Evolutionary conservation across 2,113 vertebrate genomes (phyloP).

Genomic region (Hemiprocne comata): DNA sequence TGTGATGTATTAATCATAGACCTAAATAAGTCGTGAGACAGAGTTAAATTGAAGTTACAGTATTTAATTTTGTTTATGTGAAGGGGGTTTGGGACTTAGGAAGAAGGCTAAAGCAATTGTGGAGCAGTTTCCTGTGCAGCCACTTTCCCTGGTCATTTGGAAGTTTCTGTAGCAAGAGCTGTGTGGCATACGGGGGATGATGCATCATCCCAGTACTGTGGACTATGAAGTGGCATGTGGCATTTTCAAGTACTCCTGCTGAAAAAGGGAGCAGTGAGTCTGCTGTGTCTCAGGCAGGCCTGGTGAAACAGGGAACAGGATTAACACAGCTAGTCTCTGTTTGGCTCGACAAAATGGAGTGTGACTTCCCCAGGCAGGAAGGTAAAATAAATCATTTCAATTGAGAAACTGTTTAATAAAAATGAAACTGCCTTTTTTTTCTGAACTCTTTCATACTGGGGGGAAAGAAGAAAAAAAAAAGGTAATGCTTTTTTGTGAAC

Average conservation of each 20-base stretch:
- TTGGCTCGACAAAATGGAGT: background rate
- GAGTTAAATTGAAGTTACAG: background rate
- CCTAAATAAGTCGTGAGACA: background rate
- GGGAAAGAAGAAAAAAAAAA: background rate
- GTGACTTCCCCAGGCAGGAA: background rate
- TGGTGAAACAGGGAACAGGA: background rate
- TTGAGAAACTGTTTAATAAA: slow-evolving; percentile 32
- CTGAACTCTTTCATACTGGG: background rate
- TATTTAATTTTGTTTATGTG: background rate
- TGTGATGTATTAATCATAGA: background rate
- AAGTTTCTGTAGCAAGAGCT: background rate
- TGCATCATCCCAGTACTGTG: background rate
- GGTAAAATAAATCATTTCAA: background rate
- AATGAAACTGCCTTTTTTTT: slow-evolving; percentile 2
- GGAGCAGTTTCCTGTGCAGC: background rate
- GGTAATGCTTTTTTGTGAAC: slow-evolving; percentile 5
- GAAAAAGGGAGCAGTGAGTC: background rate
- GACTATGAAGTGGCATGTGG: background rate
- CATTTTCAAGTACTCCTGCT: background rate
- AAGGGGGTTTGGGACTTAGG: background rate
- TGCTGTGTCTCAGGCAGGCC: background rate
- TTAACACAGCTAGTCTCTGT: background rate
- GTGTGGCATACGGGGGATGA: background rate
- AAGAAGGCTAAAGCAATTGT: background rate
- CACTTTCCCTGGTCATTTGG: background rate